Base-by-base conservation (phyloP, 1,140 invertebrate species). In the Cyclina sinensis region DNA sequence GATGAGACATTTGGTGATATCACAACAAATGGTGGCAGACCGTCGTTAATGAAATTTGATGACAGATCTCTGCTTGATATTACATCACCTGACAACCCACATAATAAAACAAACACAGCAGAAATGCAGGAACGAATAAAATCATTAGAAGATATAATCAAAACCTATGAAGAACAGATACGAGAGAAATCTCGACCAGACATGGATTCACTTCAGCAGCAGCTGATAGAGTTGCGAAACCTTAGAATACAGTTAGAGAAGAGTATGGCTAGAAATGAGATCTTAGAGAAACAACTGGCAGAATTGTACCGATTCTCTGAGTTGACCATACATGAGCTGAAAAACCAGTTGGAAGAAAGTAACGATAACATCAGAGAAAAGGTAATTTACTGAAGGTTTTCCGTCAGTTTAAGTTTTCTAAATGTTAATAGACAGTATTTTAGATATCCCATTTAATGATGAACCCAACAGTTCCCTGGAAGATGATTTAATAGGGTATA, bases 191-290 rank as follows among this genome's bases (percentile, higher is more conserved):
- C 59, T 1, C 21, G 39, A 48, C 81, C 81, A 5, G 59, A 65
- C 24, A 83, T 68, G 59, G 81, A 83, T 18, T 70, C 65, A 0
- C 32, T 83, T n/a, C 81, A 83, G n/a, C 57, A 83, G n/a, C 81
- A 83, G n/a, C 24, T 83, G 59, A 37, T 16, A 16, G 81, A 83
- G 46, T 37, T 83, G 32, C 81, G 81, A 18, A 21, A 83, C 24
- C 65, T 83, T 14, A 62, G 81, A n/a, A 46, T 83, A n/a, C 37
- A 65, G 27, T 48, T 83, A 39, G 81, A 83, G 59, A 39, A 70
- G 35, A 39, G 57, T 32, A 27, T 70, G 35, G 59, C n/a, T 11
- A 0, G 43, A 21, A 83, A 83, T 18, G 81, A 46, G 43, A 39
- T 30, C 7, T 24, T 83, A 32, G 81, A 83, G 46, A 27, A 21